phyloP scores from a whole-genome alignment of 2,888 invertebrate genomes.

The Lamellibrachia columna region DNA sequence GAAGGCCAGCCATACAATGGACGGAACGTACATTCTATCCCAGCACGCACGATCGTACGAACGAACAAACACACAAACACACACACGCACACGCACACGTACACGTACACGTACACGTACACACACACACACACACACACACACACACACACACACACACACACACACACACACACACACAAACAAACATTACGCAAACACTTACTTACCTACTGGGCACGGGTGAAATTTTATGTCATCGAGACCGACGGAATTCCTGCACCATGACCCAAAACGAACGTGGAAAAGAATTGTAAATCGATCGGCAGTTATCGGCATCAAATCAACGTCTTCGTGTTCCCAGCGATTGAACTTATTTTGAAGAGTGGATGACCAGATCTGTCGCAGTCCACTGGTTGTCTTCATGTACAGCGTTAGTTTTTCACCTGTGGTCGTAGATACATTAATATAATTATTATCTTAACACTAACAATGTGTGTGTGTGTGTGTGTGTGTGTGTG shows the following conservation, averaged over 20 bases:
- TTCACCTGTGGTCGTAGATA: neutral
- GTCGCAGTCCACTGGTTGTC: neutral
- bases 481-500: too few species aligned
- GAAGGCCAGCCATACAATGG: neutral
- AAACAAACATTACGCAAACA: neutral
- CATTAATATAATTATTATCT: neutral
- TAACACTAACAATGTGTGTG: too few species aligned
- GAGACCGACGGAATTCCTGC: constrained; percentile 3
- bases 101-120: too few species aligned
- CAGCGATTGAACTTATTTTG: neutral
- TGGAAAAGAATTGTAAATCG: constrained; percentile 8
- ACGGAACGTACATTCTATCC: too few species aligned
- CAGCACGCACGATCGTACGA: too few species aligned
- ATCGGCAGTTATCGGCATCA: neutral
- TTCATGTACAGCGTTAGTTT: neutral
- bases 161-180: too few species aligned
- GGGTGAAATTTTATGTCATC: constrained; percentile 8
- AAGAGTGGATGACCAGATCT: neutral
- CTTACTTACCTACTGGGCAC: constrained; percentile 7
- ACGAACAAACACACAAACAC: too few species aligned
- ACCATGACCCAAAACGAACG: neutral
- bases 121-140: too few species aligned
- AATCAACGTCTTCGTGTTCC: neutral
- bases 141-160: too few species aligned
- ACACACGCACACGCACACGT: too few species aligned